These are phyloP conservation scores for Pipa parva DNA, from an alignment of 2,113 vertebrate species.

Conservation along the genomic window DNA sequence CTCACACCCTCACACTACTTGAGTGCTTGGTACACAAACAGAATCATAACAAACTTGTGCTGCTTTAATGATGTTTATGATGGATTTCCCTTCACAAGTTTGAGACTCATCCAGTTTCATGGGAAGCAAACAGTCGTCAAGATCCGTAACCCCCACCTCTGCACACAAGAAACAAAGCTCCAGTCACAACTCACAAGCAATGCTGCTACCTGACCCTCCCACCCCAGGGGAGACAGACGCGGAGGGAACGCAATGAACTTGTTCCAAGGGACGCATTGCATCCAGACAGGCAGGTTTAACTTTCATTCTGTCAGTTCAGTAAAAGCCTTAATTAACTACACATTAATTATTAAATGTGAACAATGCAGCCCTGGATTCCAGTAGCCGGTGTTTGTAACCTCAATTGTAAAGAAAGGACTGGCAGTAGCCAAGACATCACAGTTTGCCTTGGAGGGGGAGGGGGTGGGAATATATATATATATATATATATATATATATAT, in stretches of 20 bases:
- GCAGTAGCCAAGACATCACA: slow-evolving; percentile 23
- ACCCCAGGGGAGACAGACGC: slow-evolving; percentile 22
- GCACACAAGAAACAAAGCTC: neutral
- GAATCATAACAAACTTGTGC: no score
- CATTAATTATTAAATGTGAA: slow-evolving; percentile 63
- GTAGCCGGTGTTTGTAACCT: slow-evolving; percentile 49
- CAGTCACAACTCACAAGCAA: slow-evolving; percentile 8
- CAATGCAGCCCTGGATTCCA: slow-evolving; percentile 52
- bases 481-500: no score
- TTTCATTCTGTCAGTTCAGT: slow-evolving; percentile 50
- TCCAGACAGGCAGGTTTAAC: slow-evolving; percentile 44
- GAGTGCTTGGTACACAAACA: no score
- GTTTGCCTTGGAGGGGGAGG: slow-evolving; percentile 19
- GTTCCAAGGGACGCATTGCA: slow-evolving; percentile 26
- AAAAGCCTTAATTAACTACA: slow-evolving; percentile 58
- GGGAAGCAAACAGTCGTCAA: neutral
- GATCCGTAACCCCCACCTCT: neutral
- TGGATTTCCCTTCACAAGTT: no score
- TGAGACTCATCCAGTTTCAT: no score
- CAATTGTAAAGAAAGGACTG: slow-evolving; percentile 23
- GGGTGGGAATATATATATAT: no score
- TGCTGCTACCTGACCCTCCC: slow-evolving; percentile 22
- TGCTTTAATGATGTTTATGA: no score
- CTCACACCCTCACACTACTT: no score
- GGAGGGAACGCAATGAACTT: slow-evolving; percentile 40